Percentiles rank a stretch among this genome's conserved stretches.
Evolutionary conservation across 2,113 vertebrate species (phyloP).

Genomic region (Ardeotis arabs): DNA sequence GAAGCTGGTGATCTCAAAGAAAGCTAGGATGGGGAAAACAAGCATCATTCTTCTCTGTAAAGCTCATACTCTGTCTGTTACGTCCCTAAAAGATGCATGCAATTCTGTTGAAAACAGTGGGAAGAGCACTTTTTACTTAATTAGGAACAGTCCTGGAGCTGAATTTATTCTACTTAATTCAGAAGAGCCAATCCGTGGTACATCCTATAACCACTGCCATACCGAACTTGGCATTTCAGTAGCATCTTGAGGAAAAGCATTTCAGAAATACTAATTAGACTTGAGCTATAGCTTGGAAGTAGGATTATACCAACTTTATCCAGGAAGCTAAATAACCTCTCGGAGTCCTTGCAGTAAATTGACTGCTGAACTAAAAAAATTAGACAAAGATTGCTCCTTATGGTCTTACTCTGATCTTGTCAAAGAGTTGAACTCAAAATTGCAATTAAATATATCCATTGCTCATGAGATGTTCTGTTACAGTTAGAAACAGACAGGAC

Average conservation of each 20-base stretch:
- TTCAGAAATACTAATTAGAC: neutral
- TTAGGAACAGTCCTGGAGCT: neutral
- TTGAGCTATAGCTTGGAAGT: neutral
- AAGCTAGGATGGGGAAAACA: constrained; percentile 14
- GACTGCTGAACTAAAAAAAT: neutral
- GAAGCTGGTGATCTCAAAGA: neutral
- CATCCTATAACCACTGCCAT: neutral
- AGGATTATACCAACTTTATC: neutral
- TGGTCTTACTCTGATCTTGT: neutral
- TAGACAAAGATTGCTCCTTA: neutral
- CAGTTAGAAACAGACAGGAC: neutral
- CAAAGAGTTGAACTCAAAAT: neutral
- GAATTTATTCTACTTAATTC: neutral
- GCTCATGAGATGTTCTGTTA: neutral
- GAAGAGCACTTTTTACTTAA: neutral
- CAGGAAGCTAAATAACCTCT: neutral
- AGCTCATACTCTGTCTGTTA: neutral
- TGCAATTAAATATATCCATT: neutral
- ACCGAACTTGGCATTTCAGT: neutral
- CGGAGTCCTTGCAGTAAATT: neutral
- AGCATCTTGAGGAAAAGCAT: neutral
- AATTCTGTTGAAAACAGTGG: neutral
- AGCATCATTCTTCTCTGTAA: neutral
- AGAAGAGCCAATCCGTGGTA: neutral
- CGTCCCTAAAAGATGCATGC: neutral